Conservation (phyloP, 2,113 vertebrate genomes). For the Melanerpes formicivorus region DNA sequence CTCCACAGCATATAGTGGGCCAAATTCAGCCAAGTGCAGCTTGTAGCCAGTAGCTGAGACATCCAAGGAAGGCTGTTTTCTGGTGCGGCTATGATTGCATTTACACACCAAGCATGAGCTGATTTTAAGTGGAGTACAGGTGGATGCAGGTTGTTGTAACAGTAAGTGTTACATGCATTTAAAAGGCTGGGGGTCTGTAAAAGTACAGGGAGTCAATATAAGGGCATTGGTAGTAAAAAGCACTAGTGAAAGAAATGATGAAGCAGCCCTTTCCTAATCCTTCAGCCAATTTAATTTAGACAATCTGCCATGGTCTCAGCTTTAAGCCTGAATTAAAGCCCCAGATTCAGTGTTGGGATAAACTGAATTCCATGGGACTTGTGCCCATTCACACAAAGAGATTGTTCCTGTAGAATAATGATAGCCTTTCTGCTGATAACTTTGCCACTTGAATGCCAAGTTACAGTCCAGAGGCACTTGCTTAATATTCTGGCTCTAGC, state of each 20-base stretch:
- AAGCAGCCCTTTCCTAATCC: not conserved
- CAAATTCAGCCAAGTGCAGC: not conserved
- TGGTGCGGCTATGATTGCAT: not conserved
- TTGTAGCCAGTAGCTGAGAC: not conserved
- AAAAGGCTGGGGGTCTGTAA: not conserved
- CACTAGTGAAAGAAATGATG: not conserved
- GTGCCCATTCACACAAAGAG: not conserved
- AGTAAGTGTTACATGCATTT: not conserved
- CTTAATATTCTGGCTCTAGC: not conserved
- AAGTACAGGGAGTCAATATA: not conserved
- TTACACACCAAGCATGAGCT: not conserved
- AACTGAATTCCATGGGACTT: not conserved
- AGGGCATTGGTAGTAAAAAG: not conserved
- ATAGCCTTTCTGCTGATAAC: accelerated
- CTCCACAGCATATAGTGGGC: not conserved
- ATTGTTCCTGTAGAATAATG: not conserved
- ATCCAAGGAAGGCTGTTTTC: not conserved
- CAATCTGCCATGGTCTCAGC: not conserved
- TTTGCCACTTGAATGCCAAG: not conserved
- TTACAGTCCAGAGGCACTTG: not conserved
- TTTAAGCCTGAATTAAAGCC: conserved; percentile 23
- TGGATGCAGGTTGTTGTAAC: not conserved
- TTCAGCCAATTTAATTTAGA: conserved; percentile 18
- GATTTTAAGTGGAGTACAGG: not conserved
- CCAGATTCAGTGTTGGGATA: not conserved